A percentile compares a stretch with the other conserved stretches of the same genome.
phyloP scores from a whole-genome alignment of 1,140 invertebrate species.

The Scaptomyza pallida region DNA sequence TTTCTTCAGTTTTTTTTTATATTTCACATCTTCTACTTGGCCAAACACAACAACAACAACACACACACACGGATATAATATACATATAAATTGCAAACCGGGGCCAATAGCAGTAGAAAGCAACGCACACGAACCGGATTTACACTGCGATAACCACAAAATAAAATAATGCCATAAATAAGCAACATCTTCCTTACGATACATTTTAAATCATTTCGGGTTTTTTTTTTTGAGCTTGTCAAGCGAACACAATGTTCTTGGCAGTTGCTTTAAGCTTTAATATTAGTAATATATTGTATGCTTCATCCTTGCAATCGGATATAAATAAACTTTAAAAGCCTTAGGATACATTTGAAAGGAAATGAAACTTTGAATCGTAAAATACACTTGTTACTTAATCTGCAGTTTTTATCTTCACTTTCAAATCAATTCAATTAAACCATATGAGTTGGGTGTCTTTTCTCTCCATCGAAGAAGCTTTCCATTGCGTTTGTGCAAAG shows the following conservation, averaged over 20 bases:
- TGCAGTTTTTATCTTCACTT: no score
- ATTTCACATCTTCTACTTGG: conserved; percentile 7
- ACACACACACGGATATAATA: not conserved
- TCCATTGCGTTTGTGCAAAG: no score
- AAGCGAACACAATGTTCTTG: conserved; percentile 1
- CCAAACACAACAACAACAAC: conserved; percentile 2
- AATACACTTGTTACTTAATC: no score
- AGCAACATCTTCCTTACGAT: not conserved
- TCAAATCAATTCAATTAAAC: no score
- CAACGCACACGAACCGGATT: conserved; percentile 34
- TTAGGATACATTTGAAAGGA: no score
- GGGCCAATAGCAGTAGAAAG: conserved; percentile 18
- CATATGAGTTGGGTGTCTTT: no score
- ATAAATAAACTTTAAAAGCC: not conserved
- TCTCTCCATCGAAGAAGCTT: no score
- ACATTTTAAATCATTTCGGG: conserved; percentile 4
- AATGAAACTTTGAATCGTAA: no score
- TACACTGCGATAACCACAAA: conserved; percentile 56
- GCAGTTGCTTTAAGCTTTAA: not conserved
- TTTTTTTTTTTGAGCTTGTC: conserved; percentile 8
- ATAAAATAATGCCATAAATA: conserved; percentile 30
- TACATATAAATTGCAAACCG: not conserved
- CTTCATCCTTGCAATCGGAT: not conserved
- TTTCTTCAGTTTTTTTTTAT: not conserved
- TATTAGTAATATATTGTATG: conserved; percentile 6